These are phyloP conservation scores for Zelostemma sp. DNA, from an alignment of 1,140 invertebrate species.

Conservation along the genomic window DNA sequence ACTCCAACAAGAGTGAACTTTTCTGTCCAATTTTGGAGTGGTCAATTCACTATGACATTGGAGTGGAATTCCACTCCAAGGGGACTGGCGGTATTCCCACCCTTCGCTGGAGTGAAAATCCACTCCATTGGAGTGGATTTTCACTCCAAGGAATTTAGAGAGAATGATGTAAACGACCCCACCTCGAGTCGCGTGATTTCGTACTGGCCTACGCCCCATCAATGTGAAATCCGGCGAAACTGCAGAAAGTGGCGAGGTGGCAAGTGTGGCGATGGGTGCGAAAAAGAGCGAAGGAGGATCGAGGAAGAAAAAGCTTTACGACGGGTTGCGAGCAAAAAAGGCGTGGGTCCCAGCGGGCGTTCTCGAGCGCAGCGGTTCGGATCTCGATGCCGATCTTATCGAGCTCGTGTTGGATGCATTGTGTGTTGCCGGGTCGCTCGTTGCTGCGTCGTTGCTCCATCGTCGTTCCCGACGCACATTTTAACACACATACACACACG, in stretches of 20 bases:
- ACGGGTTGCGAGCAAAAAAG: constrained; percentile 58
- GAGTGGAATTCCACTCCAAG: too few species aligned
- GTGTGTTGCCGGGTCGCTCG: constrained; percentile 54
- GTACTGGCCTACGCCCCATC: too few species aligned
- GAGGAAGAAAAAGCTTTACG: constrained; percentile 25
- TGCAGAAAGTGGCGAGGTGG: too few species aligned
- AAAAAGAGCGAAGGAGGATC: constrained; percentile 33
- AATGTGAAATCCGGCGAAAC: constrained; percentile 39
- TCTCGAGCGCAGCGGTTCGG: constrained; percentile 57
- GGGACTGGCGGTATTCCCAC: too few species aligned
- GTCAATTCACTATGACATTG: too few species aligned
- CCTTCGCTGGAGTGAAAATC: too few species aligned
- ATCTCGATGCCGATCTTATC: constrained; percentile 60
- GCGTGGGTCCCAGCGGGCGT: constrained; percentile 61
- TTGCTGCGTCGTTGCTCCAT: constrained; percentile 31
- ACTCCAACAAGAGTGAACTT: too few species aligned
- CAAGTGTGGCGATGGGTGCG: constrained; percentile 22
- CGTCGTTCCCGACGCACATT: constrained; percentile 20
- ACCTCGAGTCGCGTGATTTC: constrained; percentile 30
- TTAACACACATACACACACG: constrained; percentile 15
- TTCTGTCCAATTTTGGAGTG: too few species aligned
- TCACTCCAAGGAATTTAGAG: too few species aligned
- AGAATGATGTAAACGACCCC: too few species aligned
- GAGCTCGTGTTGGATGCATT: constrained; percentile 56
- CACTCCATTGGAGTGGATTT: too few species aligned